Evolutionary conservation across 1,140 invertebrate species (phyloP), one percentile per base, ranked within the genome.

Genomic region (Hyphantria cunea): DNA sequence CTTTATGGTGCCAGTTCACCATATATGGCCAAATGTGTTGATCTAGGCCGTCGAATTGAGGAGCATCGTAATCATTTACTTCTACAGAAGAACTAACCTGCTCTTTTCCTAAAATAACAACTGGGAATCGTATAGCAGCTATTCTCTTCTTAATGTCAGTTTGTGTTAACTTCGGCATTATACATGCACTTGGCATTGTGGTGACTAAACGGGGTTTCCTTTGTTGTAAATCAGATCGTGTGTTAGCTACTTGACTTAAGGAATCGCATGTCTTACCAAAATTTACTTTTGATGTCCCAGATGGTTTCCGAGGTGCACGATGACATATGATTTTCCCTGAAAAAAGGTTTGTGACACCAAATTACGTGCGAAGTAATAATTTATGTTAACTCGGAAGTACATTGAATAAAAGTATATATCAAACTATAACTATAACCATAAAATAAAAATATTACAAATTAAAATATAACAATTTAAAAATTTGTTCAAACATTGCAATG

Each of bases 21-120:
- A 89, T 89, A 63, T 80, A 89, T 10, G 82, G 84, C 84, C 84
- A 89, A 37, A 84, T 74, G 12, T 80, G 74, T 60, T 80, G 55
- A 54, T 87, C 63, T 70, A 87, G 72, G 6, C 82, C 83, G 37
- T 64, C 33, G 66, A 84, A 84, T 48, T 89, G 82, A 4, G 72
- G 68, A 25, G 72, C 55, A 12, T 82, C 77, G 62, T 63, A 70
- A 56, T 73, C 49, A 41, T 45, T 13, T 11, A 84, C 56, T 54
- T 75, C n/a, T 17, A 82, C 60, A 9, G 56, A 53, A 3, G 72
- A 75, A 62, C 76, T 80, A 14, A 87, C 13, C 60, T 85, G 67
- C 61, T 87, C 80, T 70, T 82, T 85, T 25, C 59, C 79, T 58
- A 82, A 69, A 66, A 87, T 68, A 8, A 84, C 64, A 39, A 89